Evolutionary conservation across 2,113 vertebrate species (phyloP).

Genomic region (Hemicordylus capensis): DNA sequence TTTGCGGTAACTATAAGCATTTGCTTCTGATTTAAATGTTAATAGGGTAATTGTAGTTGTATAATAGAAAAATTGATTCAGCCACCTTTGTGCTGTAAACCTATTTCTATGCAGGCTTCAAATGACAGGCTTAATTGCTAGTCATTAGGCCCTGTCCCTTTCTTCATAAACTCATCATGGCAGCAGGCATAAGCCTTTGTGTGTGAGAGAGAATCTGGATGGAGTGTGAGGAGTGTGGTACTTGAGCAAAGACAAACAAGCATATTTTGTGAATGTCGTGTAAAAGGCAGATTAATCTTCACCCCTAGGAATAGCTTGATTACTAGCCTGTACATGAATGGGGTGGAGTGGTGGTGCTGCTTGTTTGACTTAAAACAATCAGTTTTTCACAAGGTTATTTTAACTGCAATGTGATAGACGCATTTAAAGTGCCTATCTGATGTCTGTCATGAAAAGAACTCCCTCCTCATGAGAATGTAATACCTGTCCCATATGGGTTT

Average conservation of each 20-base stretch:
- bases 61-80: conserved; percentile 6
- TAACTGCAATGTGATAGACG: background rate
- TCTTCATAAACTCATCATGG: background rate
- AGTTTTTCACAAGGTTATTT: background rate
- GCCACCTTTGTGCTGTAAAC: conserved; percentile 15
- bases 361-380: too few species aligned
- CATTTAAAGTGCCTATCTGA: background rate
- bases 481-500: background rate
- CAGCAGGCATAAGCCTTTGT: background rate
- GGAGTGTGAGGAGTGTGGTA: background rate
- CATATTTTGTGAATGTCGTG: background rate
- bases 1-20: conserved; percentile 19
- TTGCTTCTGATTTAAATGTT: conserved; percentile 30
- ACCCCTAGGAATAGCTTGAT: background rate
- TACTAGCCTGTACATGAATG: background rate
- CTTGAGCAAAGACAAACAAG: background rate
- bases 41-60: conserved; percentile 3
- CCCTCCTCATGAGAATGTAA: background rate
- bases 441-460: background rate
- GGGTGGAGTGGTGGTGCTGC: too few species aligned
- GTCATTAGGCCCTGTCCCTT: background rate
- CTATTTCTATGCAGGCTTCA: conserved; percentile 21
- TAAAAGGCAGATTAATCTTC: background rate
- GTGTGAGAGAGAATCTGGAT: conserved; percentile 21
- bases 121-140: background rate